Evolutionary conservation across 2,888 invertebrate genomes (phyloP).

Genomic region (Helicoverpa assulta): DNA sequence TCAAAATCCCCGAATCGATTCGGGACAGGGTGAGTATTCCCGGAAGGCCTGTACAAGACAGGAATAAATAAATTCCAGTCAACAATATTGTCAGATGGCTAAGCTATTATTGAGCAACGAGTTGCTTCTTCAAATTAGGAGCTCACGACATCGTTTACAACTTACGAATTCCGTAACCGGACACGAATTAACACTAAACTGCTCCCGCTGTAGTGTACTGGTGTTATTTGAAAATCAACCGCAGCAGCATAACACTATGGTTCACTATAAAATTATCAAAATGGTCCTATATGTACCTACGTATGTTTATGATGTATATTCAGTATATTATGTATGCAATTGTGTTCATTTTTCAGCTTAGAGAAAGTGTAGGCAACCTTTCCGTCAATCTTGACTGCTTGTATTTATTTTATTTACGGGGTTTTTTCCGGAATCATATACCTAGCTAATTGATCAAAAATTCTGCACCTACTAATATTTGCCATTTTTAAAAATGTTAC

Average conservation of each 20-base stretch:
- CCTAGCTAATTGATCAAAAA: no score
- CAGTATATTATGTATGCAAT: not conserved
- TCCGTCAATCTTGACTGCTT: not conserved
- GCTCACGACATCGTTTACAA: slow-evolving; percentile 68
- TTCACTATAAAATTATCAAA: slow-evolving; percentile 4
- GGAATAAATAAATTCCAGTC: slow-evolving; percentile 2
- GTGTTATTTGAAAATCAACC: slow-evolving; percentile 35
- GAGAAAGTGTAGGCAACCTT: not conserved
- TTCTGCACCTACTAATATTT: no score
- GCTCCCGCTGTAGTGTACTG: slow-evolving; percentile 4
- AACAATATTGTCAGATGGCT: slow-evolving; percentile 32
- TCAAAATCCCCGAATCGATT: not conserved
- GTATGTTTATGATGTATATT: no score
- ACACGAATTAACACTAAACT: slow-evolving; percentile 62
- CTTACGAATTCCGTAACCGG: slow-evolving; percentile 68
- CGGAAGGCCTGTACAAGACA: not conserved
- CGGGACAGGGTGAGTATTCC: not conserved
- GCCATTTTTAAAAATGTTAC: no score
- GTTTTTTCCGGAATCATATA: no score
- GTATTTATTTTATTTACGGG: no score
- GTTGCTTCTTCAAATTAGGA: slow-evolving; percentile 67
- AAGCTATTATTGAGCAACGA: slow-evolving; percentile 60
- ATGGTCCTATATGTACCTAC: not conserved
- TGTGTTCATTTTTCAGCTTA: slow-evolving; percentile 2
- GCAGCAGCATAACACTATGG: slow-evolving; percentile 8